Evolutionary conservation across 2,888 invertebrate species (phyloP).

Genomic region (Conchocele bisecta): DNA sequence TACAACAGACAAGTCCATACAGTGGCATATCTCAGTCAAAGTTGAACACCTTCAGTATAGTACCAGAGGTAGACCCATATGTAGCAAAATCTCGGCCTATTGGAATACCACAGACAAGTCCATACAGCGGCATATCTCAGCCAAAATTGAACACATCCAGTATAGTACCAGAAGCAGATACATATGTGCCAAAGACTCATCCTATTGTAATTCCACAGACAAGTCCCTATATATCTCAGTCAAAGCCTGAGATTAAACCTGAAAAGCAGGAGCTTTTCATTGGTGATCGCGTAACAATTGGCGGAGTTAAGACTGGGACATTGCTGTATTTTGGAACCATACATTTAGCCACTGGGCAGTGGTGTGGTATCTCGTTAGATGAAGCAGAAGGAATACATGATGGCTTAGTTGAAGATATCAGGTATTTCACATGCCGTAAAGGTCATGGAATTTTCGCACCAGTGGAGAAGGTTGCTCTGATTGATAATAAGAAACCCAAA

Average conservation of each 20-base stretch:
- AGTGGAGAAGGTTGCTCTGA: constrained; percentile 84
- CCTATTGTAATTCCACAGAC: constrained; percentile 48
- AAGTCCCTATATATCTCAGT: constrained; percentile 9
- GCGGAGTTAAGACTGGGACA: constrained; percentile 84
- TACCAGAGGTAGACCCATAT: neutral
- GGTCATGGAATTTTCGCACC: constrained; percentile 87
- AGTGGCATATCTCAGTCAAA: constrained; percentile 24
- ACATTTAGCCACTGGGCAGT: constrained; percentile 85
- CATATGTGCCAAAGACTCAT: constrained; percentile 43
- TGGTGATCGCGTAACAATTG: constrained; percentile 83
- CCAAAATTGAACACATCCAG: constrained; percentile 15
- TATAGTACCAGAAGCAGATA: neutral
- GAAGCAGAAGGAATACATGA: constrained; percentile 86
- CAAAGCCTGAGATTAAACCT: constrained; percentile 8
- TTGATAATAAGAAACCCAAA: constrained; percentile 41
- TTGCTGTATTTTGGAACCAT: constrained; percentile 85
- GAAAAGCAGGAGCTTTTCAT: constrained; percentile 70
- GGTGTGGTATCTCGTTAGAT: constrained; percentile 87
- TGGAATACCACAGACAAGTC: no score
- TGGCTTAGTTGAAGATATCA: constrained; percentile 86
- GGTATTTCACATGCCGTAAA: constrained; percentile 86
- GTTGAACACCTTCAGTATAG: constrained; percentile 3
- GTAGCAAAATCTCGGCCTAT: no score
- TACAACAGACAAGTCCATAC: no score
- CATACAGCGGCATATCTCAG: constrained; percentile 31